These are phyloP conservation scores for Phoenicopterus ruber DNA, from an alignment of 2,113 vertebrate genomes.

Conservation along the genomic window DNA sequence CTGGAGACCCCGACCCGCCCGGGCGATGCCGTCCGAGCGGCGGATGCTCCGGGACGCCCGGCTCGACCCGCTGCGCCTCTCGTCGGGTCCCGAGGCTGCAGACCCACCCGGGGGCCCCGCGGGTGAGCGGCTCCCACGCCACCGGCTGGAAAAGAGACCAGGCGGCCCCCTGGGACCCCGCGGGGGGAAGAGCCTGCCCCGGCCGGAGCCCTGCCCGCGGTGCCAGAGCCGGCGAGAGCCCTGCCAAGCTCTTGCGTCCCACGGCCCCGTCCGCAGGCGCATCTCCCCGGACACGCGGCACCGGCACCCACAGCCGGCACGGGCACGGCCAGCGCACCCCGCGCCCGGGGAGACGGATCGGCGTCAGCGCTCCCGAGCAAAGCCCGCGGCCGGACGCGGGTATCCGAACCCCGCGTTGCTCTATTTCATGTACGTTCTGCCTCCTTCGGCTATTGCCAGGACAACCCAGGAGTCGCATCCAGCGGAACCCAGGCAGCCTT, in stretches of 20 bases:
- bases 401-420: rapidly evolving
- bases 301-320: rapidly evolving
- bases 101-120: neutral
- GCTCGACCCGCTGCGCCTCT: rapidly evolving
- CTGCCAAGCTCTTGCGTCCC: rapidly evolving
- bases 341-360: rapidly evolving
- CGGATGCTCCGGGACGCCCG: rapidly evolving
- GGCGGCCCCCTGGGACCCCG: rapidly evolving
- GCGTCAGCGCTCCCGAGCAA: rapidly evolving
- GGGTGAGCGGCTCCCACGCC: rapidly evolving
- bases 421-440: rapidly evolving
- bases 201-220: rapidly evolving
- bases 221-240: rapidly evolving
- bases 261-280: rapidly evolving
- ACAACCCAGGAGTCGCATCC: neutral
- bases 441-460: neutral
- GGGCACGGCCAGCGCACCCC: neutral
- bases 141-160: neutral
- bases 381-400: too few species aligned
- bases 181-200: neutral
- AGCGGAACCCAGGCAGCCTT: neutral
- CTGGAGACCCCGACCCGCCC: rapidly evolving
- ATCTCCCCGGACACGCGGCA: rapidly evolving
- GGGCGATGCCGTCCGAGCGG: rapidly evolving
- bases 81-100: neutral